Evolutionary conservation across 1,140 invertebrate genomes (phyloP).

Genomic region (Pemphigus obesinymphae): DNA sequence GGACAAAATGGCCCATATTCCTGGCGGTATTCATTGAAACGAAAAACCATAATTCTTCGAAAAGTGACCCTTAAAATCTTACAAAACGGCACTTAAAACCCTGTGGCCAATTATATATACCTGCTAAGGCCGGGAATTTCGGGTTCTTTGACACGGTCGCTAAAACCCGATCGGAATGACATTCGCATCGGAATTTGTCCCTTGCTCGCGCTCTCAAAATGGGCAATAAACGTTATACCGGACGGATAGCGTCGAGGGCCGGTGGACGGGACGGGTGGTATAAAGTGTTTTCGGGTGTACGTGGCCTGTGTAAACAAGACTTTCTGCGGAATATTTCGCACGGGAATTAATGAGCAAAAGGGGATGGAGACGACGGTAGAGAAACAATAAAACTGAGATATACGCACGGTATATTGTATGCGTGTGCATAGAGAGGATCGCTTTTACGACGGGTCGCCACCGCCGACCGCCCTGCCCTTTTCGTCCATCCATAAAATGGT

Average conservation of each 20-base stretch:
- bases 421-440: background rate
- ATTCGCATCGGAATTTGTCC: slow-evolving; percentile 14
- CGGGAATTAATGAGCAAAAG: slow-evolving; percentile 39
- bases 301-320: slow-evolving; percentile 38
- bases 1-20: background rate
- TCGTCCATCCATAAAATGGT: slow-evolving; percentile 39
- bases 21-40: background rate
- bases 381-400: slow-evolving; percentile 41
- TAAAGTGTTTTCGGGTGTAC: slow-evolving; percentile 38
- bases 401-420: background rate
- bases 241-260: background rate
- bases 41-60: background rate
- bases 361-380: background rate
- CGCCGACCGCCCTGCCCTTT: background rate
- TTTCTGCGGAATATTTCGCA: slow-evolving; percentile 27
- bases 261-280: background rate
- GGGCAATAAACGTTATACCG: slow-evolving; percentile 24
- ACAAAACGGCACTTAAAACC: background rate
- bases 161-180: slow-evolving; percentile 35
- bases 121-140: background rate
- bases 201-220: background rate
- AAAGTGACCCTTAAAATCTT: slow-evolving; percentile 1
- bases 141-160: slow-evolving; percentile 13
- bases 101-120: background rate
- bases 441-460: slow-evolving; percentile 24